Evolutionary conservation across 2,888 invertebrate species (phyloP).

Genomic region (Cerceris rybyensis): DNA sequence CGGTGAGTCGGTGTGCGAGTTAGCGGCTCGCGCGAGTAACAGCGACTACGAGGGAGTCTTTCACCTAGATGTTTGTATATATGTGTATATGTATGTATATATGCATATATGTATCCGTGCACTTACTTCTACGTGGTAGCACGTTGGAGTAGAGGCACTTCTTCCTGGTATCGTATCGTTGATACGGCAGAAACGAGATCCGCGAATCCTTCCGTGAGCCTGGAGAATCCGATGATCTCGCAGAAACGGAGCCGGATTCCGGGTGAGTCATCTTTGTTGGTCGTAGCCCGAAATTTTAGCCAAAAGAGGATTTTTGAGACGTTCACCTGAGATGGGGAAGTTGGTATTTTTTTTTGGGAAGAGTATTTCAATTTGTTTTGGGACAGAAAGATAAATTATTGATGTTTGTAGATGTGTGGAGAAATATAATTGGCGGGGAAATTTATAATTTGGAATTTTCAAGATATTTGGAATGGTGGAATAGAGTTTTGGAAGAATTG

Average conservation of each 20-base stretch:
- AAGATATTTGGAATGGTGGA: too few relatives aligned
- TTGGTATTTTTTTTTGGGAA: too few relatives aligned
- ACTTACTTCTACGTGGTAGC: neutral
- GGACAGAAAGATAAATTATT: too few relatives aligned
- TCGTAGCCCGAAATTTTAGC: slow-evolving; percentile 12
- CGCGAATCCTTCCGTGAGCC: slow-evolving; percentile 39
- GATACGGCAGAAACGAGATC: slow-evolving; percentile 6
- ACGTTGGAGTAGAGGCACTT: slow-evolving; percentile 2
- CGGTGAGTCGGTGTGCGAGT: slow-evolving; percentile 34
- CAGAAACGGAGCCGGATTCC: slow-evolving; percentile 22
- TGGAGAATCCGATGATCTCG: slow-evolving; percentile 34
- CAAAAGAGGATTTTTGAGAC: too few relatives aligned
- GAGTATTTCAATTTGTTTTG: too few relatives aligned
- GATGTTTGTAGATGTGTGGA: too few relatives aligned
- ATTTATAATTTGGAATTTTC: too few relatives aligned
- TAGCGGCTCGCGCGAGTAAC: slow-evolving; percentile 31
- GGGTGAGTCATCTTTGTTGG: slow-evolving; percentile 11
- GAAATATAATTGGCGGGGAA: too few relatives aligned
- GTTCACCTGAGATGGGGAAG: too few relatives aligned
- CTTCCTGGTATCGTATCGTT: slow-evolving; percentile 2
- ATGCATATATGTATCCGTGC: neutral
- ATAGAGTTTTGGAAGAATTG: too few relatives aligned
- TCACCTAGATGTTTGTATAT: neutral
- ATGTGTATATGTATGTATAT: neutral
- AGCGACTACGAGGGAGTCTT: slow-evolving; percentile 15